Evolutionary conservation across 2,113 vertebrate species (phyloP), one percentile per base, ranked within the genome.

Genomic region (Tachycineta bicolor): DNA sequence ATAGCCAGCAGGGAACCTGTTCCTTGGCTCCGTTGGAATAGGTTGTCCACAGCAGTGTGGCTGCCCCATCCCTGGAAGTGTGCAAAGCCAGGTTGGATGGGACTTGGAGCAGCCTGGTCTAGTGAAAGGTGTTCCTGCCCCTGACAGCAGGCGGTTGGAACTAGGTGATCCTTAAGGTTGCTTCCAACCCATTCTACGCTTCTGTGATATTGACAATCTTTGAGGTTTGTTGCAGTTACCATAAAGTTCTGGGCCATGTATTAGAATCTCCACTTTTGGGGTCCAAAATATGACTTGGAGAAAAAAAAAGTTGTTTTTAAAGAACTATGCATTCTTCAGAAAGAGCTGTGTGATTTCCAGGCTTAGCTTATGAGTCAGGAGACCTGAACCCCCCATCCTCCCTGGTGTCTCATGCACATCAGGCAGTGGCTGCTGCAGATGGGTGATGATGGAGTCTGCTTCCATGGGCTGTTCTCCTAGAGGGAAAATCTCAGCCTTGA

Each of bases 81-180:
- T 12, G 20, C 39, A 46, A 14, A 23, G 23, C 10, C 44, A 46
- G 37, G 37, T 0, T 46, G 46, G 19, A n/a, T 0, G 1, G 23
- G n/a, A 13, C 20, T n/a, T n/a, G 78, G 39, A 28, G 28, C n/a
- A 75, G 14, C 37, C 15, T 53, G 46, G 13, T 6, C 3, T 12
- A 21, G 17, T 53, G n/a, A 21, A 55, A 75, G 17, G 21, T 60
- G 46, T 16, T 23, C 33, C 52, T 81, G 77, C 23, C 33, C 14
- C n/a, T 34, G 9, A 12, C 8, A 46, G 16, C 62, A 68, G 62
- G 6, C 23, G 2, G 6, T 34, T 14, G 55, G 39, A 60, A 29
- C 8, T 7, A 10, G 39, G 14, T 22, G n/a, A 41, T 47, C 25
- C 47, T 62, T 68, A 62, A 55, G 15, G 20, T 12, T 26, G 6